Evolutionary conservation across 2,888 invertebrate genomes (phyloP), one percentile per base, ranked within the genome.

Genomic region (Zygogramma bicolorata): DNA sequence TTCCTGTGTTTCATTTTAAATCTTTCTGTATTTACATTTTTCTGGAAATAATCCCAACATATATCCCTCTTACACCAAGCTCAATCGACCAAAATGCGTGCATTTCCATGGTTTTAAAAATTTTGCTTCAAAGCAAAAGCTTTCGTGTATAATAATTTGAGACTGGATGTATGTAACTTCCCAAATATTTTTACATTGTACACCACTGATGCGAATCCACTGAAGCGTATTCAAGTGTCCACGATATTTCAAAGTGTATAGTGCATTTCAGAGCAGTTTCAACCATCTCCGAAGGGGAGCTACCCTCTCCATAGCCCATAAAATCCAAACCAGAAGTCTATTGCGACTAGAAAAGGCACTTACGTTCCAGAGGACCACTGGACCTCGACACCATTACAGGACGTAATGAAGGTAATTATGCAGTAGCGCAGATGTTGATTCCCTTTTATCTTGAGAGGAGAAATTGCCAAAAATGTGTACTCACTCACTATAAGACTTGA

Each of bases 291-390:
- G 46, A 49, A 46, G 10, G 53, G 10, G 29, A 63, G 49, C 29
- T 46, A 63, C 63, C 63, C 27, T 63, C 25, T 63, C 5, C 63
- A 13, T 29, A 25, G 63, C 5, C 40, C 46, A 46, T 63, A 25
- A 63, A 63, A 63, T 63, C 18, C 63, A 29, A 27, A 46, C 22
- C 63, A 20, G 46, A 63, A 63, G 63, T 63, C 63, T 20, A 63
- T 63, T 63, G 63, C 29, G 29, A 46, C 46, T 29, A 46, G 63
- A 46, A 63, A 63, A 63, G 46, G 63, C 63, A 63, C 63, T 46
- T 20, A 49, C 46, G 29, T 20, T 31, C 25, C 40, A 10, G 34
- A 31, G 63, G 63, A 27, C 40, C 18, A 63, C 42, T 63, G 63
- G 46, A 46, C 46, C 63, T 53, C 53, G 53, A 53, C 53, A 53